Evolutionary conservation across 1,140 invertebrate genomes (phyloP).

Genomic region (Agrilus planipennis): DNA sequence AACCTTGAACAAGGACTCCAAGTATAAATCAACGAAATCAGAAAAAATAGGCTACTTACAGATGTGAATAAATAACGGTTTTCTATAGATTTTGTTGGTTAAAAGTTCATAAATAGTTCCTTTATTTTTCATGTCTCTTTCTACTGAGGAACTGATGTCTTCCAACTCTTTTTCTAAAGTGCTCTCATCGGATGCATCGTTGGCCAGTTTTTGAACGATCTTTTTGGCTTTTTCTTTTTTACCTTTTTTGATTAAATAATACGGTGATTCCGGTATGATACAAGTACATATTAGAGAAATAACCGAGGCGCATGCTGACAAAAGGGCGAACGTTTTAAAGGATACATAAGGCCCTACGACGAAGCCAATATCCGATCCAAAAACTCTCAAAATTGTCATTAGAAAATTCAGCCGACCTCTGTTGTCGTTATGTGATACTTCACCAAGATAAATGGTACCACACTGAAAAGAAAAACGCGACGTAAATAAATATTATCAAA

Average conservation of each 20-base stretch:
- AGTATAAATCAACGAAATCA: too few relatives aligned
- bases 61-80: constrained; percentile 10
- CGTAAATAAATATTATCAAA: too few relatives aligned
- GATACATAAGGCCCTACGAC: too few relatives aligned
- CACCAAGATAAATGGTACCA: neutral
- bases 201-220: constrained; percentile 34
- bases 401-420: too few relatives aligned
- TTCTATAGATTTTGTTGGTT: constrained; percentile 7
- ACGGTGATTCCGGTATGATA: constrained; percentile 74
- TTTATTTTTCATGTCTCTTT: constrained; percentile 10
- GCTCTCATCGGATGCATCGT: neutral
- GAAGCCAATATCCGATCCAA: too few relatives aligned
- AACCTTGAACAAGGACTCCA: constrained; percentile 25
- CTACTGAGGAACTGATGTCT: constrained; percentile 9
- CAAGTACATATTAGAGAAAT: constrained; percentile 52
- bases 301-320: constrained; percentile 43
- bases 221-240: constrained; percentile 38
- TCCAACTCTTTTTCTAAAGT: constrained; percentile 10
- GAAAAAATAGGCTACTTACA: constrained; percentile 3
- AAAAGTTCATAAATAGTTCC: constrained; percentile 7
- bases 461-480: too few relatives aligned
- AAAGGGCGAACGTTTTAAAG: constrained; percentile 31
- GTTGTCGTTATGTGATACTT: constrained; percentile 1
- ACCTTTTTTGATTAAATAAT: constrained; percentile 49
- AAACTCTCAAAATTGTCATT: too few relatives aligned